Conservation (phyloP, 2,113 vertebrate genomes). For the Gymnorhina tibicen region DNA sequence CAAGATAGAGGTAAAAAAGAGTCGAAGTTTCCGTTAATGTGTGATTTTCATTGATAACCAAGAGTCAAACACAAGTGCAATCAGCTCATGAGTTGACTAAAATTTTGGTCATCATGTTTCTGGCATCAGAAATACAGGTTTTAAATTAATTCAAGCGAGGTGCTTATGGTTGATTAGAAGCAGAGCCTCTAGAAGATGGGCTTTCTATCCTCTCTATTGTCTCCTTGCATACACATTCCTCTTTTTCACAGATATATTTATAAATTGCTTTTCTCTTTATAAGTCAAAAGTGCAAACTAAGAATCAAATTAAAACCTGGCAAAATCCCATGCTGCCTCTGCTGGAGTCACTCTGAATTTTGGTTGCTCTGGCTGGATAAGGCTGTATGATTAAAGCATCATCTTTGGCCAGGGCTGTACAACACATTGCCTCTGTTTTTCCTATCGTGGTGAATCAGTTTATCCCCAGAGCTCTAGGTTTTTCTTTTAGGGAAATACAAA, state of each 20-base stretch:
- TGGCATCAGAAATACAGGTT: not conserved
- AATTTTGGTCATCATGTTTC: not conserved
- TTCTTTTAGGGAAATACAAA: not conserved
- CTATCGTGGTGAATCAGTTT: not conserved
- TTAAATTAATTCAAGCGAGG: not conserved
- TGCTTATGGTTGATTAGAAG: not conserved
- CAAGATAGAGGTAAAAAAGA: not conserved
- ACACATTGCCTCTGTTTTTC: not conserved
- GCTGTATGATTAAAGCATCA: not conserved
- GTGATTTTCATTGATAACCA: not conserved
- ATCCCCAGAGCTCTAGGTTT: not conserved
- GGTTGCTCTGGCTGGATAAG: not conserved
- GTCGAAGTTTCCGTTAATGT: not conserved
- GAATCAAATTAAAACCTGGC: not conserved
- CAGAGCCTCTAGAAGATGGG: not conserved
- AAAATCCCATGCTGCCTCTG: not conserved
- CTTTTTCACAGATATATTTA: not conserved
- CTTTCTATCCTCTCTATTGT: not conserved
- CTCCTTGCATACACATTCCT: not conserved
- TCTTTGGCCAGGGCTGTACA: not conserved
- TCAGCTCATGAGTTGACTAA: not conserved
- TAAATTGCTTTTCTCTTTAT: not conserved
- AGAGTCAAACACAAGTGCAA: not conserved
- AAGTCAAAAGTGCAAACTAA: not conserved
- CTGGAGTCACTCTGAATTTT: not conserved